phyloP scores from a whole-genome alignment of 1,140 invertebrate genomes.

The Scylla paramamosain region DNA sequence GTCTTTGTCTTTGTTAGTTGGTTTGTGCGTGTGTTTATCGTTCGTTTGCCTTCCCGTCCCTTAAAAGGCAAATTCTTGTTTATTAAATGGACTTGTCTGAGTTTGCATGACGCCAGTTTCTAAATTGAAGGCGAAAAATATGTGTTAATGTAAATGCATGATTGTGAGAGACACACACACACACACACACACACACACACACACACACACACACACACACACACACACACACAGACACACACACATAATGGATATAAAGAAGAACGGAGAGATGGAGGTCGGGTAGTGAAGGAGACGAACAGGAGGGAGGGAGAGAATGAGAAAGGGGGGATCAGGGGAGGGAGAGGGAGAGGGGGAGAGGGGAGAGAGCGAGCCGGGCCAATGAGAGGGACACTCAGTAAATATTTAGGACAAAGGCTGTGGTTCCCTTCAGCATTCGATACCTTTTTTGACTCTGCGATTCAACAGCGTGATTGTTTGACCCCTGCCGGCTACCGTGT shows the following conservation, averaged over 20 bases:
- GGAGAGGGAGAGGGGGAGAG: neutral
- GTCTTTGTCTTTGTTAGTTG: neutral
- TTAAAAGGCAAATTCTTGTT: no score
- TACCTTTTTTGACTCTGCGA: constrained; percentile 62
- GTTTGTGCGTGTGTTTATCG: neutral
- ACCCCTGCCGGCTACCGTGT: constrained; percentile 66
- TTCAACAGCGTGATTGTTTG: constrained; percentile 69
- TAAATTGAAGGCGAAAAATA: no score
- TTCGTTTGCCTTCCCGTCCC: neutral
- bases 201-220: no score
- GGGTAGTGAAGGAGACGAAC: neutral
- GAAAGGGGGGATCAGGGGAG: neutral
- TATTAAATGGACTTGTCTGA: no score
- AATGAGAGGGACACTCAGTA: constrained; percentile 56
- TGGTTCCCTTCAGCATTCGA: constrained; percentile 53
- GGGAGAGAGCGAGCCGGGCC: neutral
- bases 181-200: no score
- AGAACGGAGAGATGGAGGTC: neutral
- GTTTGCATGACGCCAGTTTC: no score
- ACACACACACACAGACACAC: neutral
- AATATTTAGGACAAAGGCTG: constrained; percentile 62
- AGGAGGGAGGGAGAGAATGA: neutral
- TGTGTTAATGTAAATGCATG: no score
- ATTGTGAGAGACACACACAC: no score
- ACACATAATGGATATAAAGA: neutral